phyloP scores from a whole-genome alignment of 2,888 invertebrate species.

The Autographa gamma region DNA sequence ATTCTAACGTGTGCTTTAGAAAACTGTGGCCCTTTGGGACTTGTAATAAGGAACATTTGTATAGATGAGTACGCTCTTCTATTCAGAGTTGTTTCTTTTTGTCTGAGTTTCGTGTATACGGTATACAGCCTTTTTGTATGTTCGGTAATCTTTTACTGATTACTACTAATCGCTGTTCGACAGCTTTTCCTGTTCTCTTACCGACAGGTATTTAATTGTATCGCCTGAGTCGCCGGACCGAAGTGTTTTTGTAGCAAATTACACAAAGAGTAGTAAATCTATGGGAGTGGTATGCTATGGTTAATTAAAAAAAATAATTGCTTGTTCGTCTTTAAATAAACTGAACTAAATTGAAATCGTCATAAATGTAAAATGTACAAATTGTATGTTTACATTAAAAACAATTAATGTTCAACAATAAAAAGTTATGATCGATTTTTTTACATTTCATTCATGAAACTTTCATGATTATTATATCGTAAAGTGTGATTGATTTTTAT shows the following conservation, averaged over 20 bases:
- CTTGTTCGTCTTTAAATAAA: too few relatives aligned
- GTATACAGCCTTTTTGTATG: neutral
- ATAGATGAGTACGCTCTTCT: constrained; percentile 1
- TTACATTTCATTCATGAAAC: neutral
- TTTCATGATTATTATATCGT: neutral
- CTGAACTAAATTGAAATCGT: too few relatives aligned
- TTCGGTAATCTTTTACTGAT: neutral
- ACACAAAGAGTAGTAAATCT: neutral
- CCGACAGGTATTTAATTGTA: constrained; percentile 2
- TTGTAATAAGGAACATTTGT: constrained; percentile 12
- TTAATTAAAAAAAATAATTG: too few relatives aligned
- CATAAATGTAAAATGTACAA: too few relatives aligned
- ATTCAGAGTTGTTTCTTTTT: neutral
- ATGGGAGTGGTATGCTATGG: too few relatives aligned
- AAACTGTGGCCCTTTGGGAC: constrained; percentile 26
- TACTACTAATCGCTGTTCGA: neutral
- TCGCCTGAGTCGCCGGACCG: neutral
- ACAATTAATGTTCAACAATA: neutral
- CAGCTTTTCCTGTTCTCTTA: neutral
- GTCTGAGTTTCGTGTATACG: neutral
- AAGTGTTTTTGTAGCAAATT: neutral
- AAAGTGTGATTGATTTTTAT: neutral
- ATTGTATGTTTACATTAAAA: too few relatives aligned
- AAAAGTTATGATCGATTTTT: neutral
- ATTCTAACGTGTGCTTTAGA: constrained; percentile 19